Percentiles rank a stretch among this genome's conserved stretches.
Conservation (phyloP, 2,113 vertebrate species). For the Bubalus kerabau region DNA sequence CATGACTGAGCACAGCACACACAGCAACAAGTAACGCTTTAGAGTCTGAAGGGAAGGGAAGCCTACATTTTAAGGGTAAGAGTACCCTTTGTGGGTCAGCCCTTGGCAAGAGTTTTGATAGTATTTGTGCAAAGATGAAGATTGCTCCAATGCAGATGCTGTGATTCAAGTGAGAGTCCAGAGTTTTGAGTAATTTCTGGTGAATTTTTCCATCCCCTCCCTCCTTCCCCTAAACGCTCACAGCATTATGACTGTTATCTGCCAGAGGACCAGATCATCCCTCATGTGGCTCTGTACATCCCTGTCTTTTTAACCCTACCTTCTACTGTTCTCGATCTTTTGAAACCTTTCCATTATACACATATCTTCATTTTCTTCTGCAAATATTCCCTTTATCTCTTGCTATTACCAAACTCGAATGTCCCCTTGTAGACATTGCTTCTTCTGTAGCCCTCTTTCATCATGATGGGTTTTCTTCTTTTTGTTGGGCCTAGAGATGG, state of each 20-base stretch:
- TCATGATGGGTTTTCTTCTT: not conserved
- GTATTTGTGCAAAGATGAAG: not conserved
- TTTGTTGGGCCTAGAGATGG: not conserved
- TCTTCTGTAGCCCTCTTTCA: not conserved
- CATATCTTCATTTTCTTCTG: not conserved
- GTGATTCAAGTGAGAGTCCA: not conserved
- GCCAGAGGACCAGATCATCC: not conserved
- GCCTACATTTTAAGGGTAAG: not conserved
- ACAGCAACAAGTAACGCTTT: not conserved
- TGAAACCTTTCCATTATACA: not conserved
- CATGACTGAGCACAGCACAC: not conserved
- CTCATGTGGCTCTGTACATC: not conserved
- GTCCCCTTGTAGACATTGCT: not conserved
- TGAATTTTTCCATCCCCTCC: not conserved
- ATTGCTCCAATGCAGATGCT: not conserved
- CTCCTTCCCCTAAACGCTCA: not conserved
- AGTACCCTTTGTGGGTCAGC: not conserved
- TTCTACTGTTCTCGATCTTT: not conserved
- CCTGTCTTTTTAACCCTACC: not conserved
- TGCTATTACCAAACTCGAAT: not conserved
- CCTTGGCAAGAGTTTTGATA: not conserved
- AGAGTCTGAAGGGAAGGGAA: not conserved
- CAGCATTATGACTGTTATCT: not conserved
- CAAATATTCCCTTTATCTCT: not conserved
- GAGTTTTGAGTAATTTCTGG: not conserved